Conservation (phyloP, 35 echinoderm and acorn worm genomes). For the Apostichopus japonicus region DNA sequence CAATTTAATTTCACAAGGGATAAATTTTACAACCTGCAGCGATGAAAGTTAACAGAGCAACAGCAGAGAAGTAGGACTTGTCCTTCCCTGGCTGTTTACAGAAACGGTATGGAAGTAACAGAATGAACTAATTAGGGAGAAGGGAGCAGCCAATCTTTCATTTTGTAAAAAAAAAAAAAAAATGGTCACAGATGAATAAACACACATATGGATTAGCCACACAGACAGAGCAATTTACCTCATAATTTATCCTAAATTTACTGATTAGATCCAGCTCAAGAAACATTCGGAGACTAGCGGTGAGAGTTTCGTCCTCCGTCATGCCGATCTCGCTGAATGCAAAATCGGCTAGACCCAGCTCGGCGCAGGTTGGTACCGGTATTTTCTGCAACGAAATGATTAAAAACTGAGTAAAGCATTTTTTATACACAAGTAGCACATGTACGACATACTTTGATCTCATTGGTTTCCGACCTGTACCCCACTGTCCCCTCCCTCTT, state of each 20-base stretch:
- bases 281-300: slow-evolving; percentile 90
- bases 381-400: slow-evolving; percentile 79
- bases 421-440: too few species aligned
- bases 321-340: slow-evolving; percentile 89
- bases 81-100: too few species aligned
- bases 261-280: slow-evolving; percentile 91
- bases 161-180: too few species aligned
- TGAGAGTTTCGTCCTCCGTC: slow-evolving; percentile 88
- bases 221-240: slow-evolving; percentile 59
- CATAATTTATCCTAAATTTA: slow-evolving; percentile 97
- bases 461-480: slow-evolving; percentile 39
- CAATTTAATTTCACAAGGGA: too few species aligned
- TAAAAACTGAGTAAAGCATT: background rate
- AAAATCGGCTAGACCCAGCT: slow-evolving; percentile 73
- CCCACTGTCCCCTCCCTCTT: slow-evolving; percentile 48
- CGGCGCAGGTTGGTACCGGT: slow-evolving; percentile 67
- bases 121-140: too few species aligned
- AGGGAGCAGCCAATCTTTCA: too few species aligned
- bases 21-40: too few species aligned
- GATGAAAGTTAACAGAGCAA: too few species aligned
- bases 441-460: slow-evolving; percentile 1
- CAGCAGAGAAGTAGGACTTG: too few species aligned
- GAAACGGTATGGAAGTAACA: too few species aligned
- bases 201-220: background rate
- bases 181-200: background rate